Evolutionary conservation across 2,113 vertebrate species (phyloP).

Genomic region (Clarias gariepinus): DNA sequence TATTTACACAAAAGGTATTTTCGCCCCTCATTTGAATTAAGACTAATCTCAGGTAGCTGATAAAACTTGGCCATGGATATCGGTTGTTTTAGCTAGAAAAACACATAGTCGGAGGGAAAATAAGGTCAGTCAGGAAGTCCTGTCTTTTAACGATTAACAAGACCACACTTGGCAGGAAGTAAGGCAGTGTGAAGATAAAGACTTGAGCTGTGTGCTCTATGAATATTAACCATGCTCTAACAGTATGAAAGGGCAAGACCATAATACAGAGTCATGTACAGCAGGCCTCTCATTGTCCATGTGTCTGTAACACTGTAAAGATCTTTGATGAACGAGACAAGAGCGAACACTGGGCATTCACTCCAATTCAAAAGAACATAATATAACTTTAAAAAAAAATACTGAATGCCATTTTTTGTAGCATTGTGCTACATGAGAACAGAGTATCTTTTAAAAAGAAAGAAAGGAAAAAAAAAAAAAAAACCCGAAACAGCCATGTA

Average conservation of each 20-base stretch:
- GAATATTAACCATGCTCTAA: conserved; percentile 23
- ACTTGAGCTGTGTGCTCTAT: neutral
- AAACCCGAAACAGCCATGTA: neutral
- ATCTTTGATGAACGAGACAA: neutral
- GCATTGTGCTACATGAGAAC: neutral
- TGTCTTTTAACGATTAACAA: conserved; percentile 57
- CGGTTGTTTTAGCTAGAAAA: neutral
- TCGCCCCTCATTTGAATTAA: neutral
- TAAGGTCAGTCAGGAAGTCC: conserved; percentile 61
- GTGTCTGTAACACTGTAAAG: neutral
- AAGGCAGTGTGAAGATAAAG: conserved; percentile 59
- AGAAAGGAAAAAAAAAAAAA: neutral
- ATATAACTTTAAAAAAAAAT: neutral
- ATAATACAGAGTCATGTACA: neutral
- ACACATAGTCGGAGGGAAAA: neutral
- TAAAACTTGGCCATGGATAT: neutral
- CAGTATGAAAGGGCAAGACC: conserved; percentile 25
- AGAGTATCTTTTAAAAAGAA: neutral
- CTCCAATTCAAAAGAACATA: neutral
- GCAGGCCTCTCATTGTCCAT: neutral
- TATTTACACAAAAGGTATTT: neutral
- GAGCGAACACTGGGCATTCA: neutral
- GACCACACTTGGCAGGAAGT: conserved; percentile 59
- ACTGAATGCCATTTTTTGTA: neutral
- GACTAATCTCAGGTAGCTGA: neutral